Percentiles rank a stretch among this genome's conserved stretches.
Conservation (phyloP, 2,888 invertebrate species). For the Lysandra bellargus region DNA sequence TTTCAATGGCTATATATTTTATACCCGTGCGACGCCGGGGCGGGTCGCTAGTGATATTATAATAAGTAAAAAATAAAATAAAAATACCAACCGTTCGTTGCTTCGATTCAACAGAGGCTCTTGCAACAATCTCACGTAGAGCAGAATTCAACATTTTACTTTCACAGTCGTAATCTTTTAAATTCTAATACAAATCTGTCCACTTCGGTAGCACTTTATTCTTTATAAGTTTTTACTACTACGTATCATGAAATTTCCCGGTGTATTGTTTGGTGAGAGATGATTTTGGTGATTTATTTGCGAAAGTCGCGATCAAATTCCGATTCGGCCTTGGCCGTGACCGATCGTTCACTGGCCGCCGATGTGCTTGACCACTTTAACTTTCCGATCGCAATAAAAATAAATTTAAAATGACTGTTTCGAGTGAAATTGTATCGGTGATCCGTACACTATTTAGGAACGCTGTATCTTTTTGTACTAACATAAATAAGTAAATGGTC, state of each 20-base stretch:
- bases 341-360: slow-evolving; percentile 70
- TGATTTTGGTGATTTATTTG: slow-evolving; percentile 47
- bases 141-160: slow-evolving; percentile 67
- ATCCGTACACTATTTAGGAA: not conserved
- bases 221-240: slow-evolving; percentile 33
- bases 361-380: slow-evolving; percentile 61
- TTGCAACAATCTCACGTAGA: slow-evolving; percentile 68
- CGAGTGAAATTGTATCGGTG: not conserved
- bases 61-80: not conserved
- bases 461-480: not conserved
- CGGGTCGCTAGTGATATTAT: too few relatives aligned
- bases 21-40: too few relatives aligned
- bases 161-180: slow-evolving; percentile 46
- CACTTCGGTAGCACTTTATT: not conserved
- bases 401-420: slow-evolving; percentile 17
- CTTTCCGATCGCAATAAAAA: slow-evolving; percentile 44
- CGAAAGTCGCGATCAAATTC: slow-evolving; percentile 48
- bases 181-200: not conserved
- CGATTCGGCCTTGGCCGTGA: slow-evolving; percentile 74
- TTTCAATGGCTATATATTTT: too few relatives aligned
- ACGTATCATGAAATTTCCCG: slow-evolving; percentile 45
- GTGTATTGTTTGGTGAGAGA: slow-evolving; percentile 50
- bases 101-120: slow-evolving; percentile 62
- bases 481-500: too few relatives aligned
- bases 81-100: slow-evolving; percentile 54